phyloP scores from a whole-genome alignment of 2,888 invertebrate genomes.

The Apamea epomidion region DNA sequence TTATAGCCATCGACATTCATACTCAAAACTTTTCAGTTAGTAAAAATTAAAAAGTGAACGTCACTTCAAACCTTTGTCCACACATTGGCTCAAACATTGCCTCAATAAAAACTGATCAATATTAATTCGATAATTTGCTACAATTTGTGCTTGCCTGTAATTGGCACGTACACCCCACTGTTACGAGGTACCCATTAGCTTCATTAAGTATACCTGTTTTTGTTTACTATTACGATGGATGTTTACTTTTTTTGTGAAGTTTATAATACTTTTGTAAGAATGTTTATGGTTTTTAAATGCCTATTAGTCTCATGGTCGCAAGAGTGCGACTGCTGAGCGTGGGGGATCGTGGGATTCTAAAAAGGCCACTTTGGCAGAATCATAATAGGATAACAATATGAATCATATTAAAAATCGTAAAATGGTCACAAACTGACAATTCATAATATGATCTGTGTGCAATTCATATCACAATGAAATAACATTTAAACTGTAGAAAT shows the following conservation, averaged over 20 bases:
- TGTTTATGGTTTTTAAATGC: background rate
- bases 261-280: background rate
- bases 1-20: background rate
- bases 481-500: too few relatives aligned
- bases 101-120: constrained; percentile 68
- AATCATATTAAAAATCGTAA: too few relatives aligned
- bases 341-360: too few relatives aligned
- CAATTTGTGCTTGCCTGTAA: constrained; percentile 65
- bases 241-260: constrained; percentile 31
- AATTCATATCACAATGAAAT: too few relatives aligned
- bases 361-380: too few relatives aligned
- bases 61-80: background rate
- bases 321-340: too few relatives aligned
- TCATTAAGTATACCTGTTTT: constrained; percentile 41
- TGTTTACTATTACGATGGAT: constrained; percentile 33
- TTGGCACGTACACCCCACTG: constrained; percentile 60
- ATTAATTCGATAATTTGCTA: constrained; percentile 80
- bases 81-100: constrained; percentile 30
- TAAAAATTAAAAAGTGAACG: background rate
- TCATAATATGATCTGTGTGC: too few relatives aligned
- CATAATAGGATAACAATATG: too few relatives aligned
- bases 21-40: background rate
- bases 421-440: too few relatives aligned
- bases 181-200: constrained; percentile 55
- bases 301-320: background rate